Percentiles rank a stretch among this genome's conserved stretches.
phyloP scores from a whole-genome alignment of 2,797 vertebrate genomes.

The Acomys russatus region DNA sequence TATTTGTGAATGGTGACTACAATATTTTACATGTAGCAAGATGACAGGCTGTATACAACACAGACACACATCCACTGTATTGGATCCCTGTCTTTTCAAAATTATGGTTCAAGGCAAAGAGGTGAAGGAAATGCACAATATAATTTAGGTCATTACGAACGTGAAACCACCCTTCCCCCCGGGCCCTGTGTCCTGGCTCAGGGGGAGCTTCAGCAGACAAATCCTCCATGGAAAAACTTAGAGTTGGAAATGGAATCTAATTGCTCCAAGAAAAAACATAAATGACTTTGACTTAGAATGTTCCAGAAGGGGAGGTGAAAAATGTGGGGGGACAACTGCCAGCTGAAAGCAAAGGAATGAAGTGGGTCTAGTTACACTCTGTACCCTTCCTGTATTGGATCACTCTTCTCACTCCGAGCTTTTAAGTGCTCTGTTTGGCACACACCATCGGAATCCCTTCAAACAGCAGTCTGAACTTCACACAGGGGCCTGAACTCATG shows the following conservation, averaged over 20 bases:
- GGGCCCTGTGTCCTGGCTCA: not conserved
- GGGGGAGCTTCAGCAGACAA: not conserved
- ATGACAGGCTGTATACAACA: constrained; percentile 35
- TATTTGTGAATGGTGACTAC: constrained; percentile 10
- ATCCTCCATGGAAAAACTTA: not conserved
- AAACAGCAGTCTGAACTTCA: constrained; percentile 59
- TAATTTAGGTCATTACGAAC: constrained; percentile 68
- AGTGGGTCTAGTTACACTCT: not conserved
- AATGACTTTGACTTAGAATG: constrained; percentile 37
- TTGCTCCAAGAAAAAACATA: constrained; percentile 49
- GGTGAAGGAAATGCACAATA: constrained; percentile 23
- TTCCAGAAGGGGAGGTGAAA: not conserved
- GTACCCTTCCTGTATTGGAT: constrained; percentile 5
- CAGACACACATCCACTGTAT: not conserved
- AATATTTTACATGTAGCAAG: constrained; percentile 27
- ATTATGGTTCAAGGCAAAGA: constrained; percentile 52
- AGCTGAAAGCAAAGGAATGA: constrained; percentile 21
- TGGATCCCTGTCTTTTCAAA: constrained; percentile 69
- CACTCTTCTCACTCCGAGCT: constrained; percentile 37
- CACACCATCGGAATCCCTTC: constrained; percentile 68
- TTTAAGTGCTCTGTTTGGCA: constrained; percentile 65
- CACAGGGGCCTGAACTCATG: constrained; percentile 44
- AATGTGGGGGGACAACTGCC: not conserved
- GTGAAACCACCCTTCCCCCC: not conserved
- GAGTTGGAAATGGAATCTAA: not conserved